Evolutionary conservation across 1,140 invertebrate genomes (phyloP), one percentile per base, ranked within the genome.

Genomic region (Lepidostoma basale): DNA sequence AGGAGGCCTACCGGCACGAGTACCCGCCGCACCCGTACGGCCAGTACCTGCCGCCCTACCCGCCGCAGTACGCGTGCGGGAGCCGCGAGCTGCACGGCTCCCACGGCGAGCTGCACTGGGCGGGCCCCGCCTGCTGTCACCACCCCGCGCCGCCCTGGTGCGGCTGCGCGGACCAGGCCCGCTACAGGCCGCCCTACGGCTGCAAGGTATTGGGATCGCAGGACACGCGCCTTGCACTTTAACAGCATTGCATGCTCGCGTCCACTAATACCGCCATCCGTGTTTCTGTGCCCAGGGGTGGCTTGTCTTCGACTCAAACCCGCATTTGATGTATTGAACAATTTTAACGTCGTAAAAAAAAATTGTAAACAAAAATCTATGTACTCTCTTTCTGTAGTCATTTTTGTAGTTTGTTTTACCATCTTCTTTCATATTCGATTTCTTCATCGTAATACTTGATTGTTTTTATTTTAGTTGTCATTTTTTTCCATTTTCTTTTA

Each of bases 71-170:
- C 49, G 65, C n/a, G n/a, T n/a, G 68, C 23, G 68, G 44, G 23
- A 42, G 69, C 16, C 69, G 68, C 12, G 74, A 75, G 54, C 45
- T 74, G 26, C 69, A 72, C 62, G 67, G 66, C 12, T 73, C 73
- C 10, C 69, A 73, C 36, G 69, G 72, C 25, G 72, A 70, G 14
- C 62, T 74, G 12, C 72, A 75, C 52, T 77, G 58, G 63, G 71
- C 75, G 22, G 74, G 76, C 49, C 75, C 75, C 25, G 62, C 72
- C 56, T 79, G 77, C 74, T 79, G 76, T 68, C 65, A 49, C 42
- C 54, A 66, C 26, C 74, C 76, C 62, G 67, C 75, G 6, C 75
- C 78, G 26, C 73, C 74, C n/a, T 80, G 77, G 70, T 82, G 75
- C 70, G 77, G 74, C 62, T 78, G 75, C 58, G 75, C 75, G 25